Percentiles rank a stretch among this genome's conserved stretches.
Evolutionary conservation across 92 coral and sea anemone species (phyloP).

Genomic region (Phymanthus crucifer): DNA sequence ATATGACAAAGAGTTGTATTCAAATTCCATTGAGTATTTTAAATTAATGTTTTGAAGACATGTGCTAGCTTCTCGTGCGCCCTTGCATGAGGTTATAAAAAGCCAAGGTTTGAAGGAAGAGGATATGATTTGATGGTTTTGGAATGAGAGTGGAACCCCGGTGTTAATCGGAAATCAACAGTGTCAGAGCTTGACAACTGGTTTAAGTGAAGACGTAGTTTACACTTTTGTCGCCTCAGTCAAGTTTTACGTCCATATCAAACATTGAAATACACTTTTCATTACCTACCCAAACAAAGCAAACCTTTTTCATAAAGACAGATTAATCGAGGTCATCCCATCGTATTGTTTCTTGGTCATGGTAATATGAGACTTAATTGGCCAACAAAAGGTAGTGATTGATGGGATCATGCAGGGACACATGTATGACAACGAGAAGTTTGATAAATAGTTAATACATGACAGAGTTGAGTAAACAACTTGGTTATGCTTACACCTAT

Average conservation of each 20-base stretch:
- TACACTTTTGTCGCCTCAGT: background rate
- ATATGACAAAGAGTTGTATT: background rate
- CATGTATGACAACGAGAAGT: slow-evolving; percentile 12
- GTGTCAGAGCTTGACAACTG: background rate
- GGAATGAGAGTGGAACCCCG: slow-evolving; percentile 4
- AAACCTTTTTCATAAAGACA: background rate
- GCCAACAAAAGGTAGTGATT: slow-evolving; percentile 20
- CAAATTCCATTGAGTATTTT: background rate
- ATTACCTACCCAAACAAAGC: background rate
- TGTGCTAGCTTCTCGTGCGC: background rate
- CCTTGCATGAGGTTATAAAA: background rate
- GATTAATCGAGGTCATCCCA: background rate
- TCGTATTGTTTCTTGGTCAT: background rate
- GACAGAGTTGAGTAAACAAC: background rate
- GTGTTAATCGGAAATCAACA: background rate
- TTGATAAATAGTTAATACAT: background rate
- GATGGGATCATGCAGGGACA: slow-evolving; percentile 14
- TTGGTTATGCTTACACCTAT: background rate
- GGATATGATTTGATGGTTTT: background rate
- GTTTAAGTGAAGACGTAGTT: background rate
- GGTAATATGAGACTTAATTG: background rate
- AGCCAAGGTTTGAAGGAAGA: background rate
- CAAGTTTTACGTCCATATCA: background rate
- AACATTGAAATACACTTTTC: background rate
- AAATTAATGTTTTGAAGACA: background rate